Conservation (phyloP, 2,113 vertebrate species). For the Tupaia tana region DNA sequence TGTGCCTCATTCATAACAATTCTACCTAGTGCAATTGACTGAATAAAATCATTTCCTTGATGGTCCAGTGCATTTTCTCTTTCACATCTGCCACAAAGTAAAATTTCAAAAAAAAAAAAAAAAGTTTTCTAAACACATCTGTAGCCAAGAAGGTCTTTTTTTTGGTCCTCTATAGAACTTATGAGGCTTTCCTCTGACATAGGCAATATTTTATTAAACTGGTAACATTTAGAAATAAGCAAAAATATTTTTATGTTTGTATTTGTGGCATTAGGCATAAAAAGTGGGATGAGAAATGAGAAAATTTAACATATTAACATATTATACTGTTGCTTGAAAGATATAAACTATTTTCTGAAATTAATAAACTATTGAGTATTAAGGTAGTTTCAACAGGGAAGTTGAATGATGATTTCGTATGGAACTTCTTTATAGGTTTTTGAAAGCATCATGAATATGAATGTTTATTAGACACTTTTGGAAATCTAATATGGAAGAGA, state of each 20-base stretch:
- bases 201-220: background rate
- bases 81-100: background rate
- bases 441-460: constrained; percentile 39
- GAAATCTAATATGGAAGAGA: constrained; percentile 12
- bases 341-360: background rate
- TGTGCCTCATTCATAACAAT: background rate
- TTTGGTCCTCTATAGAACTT: background rate
- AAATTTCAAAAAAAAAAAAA: background rate
- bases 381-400: constrained; percentile 6
- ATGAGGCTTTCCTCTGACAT: background rate
- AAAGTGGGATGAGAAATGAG: background rate
- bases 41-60: background rate
- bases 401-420: background rate
- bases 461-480: constrained; percentile 16
- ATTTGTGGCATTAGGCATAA: background rate
- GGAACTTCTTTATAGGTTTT: background rate
- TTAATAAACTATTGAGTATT: constrained; percentile 11
- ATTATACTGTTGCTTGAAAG: background rate
- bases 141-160: background rate
- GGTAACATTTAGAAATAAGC: background rate
- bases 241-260: background rate
- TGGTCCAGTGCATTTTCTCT: background rate
- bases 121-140: background rate
- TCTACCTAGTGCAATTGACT: background rate
- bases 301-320: background rate